Percentiles rank a stretch among this genome's conserved stretches.
Evolutionary conservation across 2,797 vertebrate genomes (phyloP).

Genomic region (Aldrovandia affinis): DNA sequence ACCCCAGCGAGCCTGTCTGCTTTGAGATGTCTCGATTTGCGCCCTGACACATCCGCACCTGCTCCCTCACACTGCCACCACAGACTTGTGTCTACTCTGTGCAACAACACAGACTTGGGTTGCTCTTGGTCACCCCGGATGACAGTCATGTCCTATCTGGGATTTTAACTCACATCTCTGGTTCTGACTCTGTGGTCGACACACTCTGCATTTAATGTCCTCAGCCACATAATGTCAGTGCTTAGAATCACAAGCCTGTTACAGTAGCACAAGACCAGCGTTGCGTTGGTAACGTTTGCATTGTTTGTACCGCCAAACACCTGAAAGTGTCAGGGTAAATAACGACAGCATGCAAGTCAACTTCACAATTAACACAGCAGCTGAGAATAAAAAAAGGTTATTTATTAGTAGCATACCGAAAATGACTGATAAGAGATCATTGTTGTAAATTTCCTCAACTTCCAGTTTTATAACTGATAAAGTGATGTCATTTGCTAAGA

Average conservation of each 20-base stretch:
- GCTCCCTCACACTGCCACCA: not conserved
- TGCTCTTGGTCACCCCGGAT: too few relatives aligned
- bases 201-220: not conserved
- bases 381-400: too few relatives aligned
- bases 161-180: not conserved
- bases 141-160: not conserved
- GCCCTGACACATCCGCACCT: not conserved
- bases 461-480: too few relatives aligned
- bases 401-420: too few relatives aligned
- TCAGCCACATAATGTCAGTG: not conserved
- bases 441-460: too few relatives aligned
- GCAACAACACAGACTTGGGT: not conserved
- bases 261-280: not conserved
- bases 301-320: not conserved
- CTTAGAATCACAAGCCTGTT: not conserved
- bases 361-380: not conserved
- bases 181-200: not conserved
- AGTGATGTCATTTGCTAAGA: too few relatives aligned
- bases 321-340: not conserved
- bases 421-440: too few relatives aligned
- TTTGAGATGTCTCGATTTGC: not conserved
- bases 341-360: not conserved
- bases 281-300: not conserved
- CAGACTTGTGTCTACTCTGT: not conserved
- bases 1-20: not conserved